phyloP scores from a whole-genome alignment of 2,888 invertebrate species.

The Lasioglossum villosulum region DNA sequence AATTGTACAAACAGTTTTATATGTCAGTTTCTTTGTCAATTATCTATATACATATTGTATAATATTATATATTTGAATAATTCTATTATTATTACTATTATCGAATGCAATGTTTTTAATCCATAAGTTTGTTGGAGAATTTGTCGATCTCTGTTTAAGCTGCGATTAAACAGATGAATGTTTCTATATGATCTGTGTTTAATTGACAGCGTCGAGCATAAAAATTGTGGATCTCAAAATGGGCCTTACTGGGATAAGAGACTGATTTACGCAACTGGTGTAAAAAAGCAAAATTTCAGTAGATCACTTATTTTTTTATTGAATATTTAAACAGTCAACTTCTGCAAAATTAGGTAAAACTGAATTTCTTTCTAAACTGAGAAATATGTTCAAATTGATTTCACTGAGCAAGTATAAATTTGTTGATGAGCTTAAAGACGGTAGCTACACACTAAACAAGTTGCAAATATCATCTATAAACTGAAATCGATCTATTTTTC shows the following conservation, averaged over 20 bases:
- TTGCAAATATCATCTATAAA: slow-evolving; percentile 48
- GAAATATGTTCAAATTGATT: not conserved
- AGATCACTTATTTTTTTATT: slow-evolving; percentile 51
- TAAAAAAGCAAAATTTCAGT: slow-evolving; percentile 43
- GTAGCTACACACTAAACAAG: slow-evolving; percentile 25
- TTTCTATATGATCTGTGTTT: slow-evolving; percentile 38
- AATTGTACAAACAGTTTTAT: slow-evolving; percentile 46
- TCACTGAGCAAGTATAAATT: not conserved
- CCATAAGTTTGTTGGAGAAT: slow-evolving; percentile 38
- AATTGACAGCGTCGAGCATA: slow-evolving; percentile 41
- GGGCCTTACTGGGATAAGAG: slow-evolving; percentile 62
- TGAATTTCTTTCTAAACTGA: slow-evolving; percentile 22
- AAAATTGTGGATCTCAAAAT: slow-evolving; percentile 46
- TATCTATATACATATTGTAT: slow-evolving; percentile 28
- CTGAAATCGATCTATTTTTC: slow-evolving; percentile 69
- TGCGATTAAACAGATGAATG: slow-evolving; percentile 29
- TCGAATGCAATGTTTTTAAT: slow-evolving; percentile 39
- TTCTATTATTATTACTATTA: slow-evolving; percentile 41
- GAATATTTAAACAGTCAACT: slow-evolving; percentile 27
- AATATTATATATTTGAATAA: slow-evolving; percentile 20
- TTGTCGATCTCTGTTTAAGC: slow-evolving; percentile 37
- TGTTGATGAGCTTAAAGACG: slow-evolving; percentile 32
- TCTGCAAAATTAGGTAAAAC: slow-evolving; percentile 26
- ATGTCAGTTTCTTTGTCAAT: slow-evolving; percentile 57
- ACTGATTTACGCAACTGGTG: slow-evolving; percentile 52